phyloP scores from a whole-genome alignment of 2,113 vertebrate species.

The Pollimyrus isidori region DNA sequence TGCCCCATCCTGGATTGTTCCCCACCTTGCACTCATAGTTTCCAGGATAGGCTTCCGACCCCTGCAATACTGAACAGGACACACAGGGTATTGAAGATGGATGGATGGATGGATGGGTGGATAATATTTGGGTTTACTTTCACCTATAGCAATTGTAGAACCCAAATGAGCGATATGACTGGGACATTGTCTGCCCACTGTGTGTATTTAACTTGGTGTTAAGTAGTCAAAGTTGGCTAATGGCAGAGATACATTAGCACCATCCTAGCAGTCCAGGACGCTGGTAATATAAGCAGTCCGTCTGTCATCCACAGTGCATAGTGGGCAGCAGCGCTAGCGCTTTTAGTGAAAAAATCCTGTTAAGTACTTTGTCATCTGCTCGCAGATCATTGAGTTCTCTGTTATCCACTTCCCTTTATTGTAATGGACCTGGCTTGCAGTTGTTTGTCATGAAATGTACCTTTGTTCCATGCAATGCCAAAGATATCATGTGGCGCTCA shows the following conservation, averaged over 20 bases:
- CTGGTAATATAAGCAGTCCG: conserved; percentile 24
- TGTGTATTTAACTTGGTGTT: conserved; percentile 1
- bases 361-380: background rate
- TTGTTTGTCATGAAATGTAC: background rate
- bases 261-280: conserved; percentile 2
- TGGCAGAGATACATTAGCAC: conserved; percentile 22
- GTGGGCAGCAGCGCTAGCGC: background rate
- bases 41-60: background rate
- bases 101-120: background rate
- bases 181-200: conserved; percentile 3
- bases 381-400: background rate
- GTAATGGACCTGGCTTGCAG: background rate
- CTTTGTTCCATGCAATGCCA: background rate
- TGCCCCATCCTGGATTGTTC: background rate
- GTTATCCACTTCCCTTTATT: background rate
- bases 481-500: background rate
- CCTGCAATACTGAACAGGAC: background rate
- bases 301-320: conserved; percentile 16
- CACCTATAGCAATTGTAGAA: background rate
- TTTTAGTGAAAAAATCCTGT: conserved; percentile 11
- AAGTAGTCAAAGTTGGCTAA: conserved; percentile 8
- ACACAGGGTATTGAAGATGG: background rate
- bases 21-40: background rate
- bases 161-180: background rate
- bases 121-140: background rate